Conservation (phyloP, 92 coral and sea anemone genomes). For the Muricea muricata region DNA sequence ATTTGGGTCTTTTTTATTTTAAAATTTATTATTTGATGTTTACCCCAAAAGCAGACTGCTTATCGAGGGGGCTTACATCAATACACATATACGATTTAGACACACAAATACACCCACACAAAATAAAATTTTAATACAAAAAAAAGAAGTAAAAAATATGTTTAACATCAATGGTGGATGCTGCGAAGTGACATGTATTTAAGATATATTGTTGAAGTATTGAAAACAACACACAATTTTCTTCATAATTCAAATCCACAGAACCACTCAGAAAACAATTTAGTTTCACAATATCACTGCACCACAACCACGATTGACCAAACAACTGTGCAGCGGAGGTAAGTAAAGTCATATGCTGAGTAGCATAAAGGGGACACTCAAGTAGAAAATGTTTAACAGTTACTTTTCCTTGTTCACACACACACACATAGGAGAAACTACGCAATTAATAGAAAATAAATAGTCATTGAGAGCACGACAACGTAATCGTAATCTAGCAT, state of each 20-base stretch:
- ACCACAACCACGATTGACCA: background rate
- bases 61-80: background rate
- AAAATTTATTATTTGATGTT: background rate
- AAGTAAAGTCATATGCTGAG: constrained; percentile 15
- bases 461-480: constrained; percentile 6
- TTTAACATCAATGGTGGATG: background rate
- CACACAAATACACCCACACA: background rate
- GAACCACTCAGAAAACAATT: constrained; percentile 4
- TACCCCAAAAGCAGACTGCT: background rate
- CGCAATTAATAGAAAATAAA: background rate
- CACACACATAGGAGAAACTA: constrained; percentile 38
- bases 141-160: too few relatives aligned
- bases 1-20: too few relatives aligned
- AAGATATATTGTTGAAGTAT: constrained; percentile 10
- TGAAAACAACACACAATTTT: constrained; percentile 14
- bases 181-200: background rate
- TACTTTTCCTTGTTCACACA: constrained; percentile 17
- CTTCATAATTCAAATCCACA: background rate
- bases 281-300: background rate
- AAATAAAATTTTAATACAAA: too few relatives aligned
- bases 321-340: constrained; percentile 49
- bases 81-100: too few relatives aligned
- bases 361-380: constrained; percentile 40
- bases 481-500: background rate
- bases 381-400: constrained; percentile 28